Percentiles rank a stretch among this genome's conserved stretches.
Evolutionary conservation across 2,797 vertebrate genomes (phyloP).

Genomic region (Enteromius argenteus): DNA sequence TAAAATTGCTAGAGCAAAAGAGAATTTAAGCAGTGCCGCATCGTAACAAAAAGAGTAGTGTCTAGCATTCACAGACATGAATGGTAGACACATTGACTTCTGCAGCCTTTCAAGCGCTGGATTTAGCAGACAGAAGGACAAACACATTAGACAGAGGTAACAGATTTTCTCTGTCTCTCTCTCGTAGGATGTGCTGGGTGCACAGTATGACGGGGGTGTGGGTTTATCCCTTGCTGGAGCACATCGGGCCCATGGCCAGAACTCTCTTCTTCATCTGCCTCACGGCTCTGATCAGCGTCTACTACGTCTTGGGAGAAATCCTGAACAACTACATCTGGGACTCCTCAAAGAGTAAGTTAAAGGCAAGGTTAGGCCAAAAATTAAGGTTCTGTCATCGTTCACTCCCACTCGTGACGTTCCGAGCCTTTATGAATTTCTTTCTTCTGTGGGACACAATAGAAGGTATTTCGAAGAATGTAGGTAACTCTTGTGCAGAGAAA

Average conservation of each 20-base stretch:
- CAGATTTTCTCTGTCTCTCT: conserved; percentile 35
- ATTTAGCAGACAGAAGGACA: conserved; percentile 39
- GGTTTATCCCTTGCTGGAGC: conserved; percentile 94
- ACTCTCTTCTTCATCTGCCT: conserved; percentile 86
- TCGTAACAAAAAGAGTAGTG: conserved; percentile 51
- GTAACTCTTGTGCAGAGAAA: background rate
- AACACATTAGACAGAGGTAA: conserved; percentile 28
- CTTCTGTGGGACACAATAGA: background rate
- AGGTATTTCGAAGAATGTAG: background rate
- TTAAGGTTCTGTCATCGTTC: background rate
- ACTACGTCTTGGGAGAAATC: conserved; percentile 92
- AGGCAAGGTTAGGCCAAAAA: background rate
- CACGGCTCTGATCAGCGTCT: conserved; percentile 81
- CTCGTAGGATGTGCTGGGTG: conserved; percentile 92
- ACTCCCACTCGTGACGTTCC: background rate
- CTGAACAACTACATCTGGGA: conserved; percentile 98
- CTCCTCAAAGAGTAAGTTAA: conserved; percentile 82
- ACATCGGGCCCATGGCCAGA: conserved; percentile 84
- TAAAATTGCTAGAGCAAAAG: conserved; percentile 12
- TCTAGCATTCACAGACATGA: conserved; percentile 40
- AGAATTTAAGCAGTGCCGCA: background rate
- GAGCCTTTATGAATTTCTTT: background rate
- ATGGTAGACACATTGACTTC: conserved; percentile 59
- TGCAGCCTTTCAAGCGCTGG: conserved; percentile 44
- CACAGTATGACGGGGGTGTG: conserved; percentile 95